Evolutionary conservation across 2,888 invertebrate species (phyloP), one percentile per base, ranked within the genome.

Genomic region (Protophormia terraenovae): DNA sequence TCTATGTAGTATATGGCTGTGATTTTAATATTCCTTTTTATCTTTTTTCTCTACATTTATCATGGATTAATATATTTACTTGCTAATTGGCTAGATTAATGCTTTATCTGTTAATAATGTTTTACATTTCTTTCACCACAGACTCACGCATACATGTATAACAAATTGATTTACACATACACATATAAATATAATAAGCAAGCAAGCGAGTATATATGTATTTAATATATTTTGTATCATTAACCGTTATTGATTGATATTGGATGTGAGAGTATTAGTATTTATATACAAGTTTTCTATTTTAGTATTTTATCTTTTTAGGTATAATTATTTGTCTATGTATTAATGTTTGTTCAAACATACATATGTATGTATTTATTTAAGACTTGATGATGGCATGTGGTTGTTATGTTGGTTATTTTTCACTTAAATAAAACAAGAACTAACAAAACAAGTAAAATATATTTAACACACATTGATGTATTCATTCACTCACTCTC

Each of bases 61-160:
- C 60, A 12, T 60, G 19, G 19, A 35, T 5, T 10, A 32, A 35
- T 53, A 53, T 50, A 50, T 66, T 55, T 27, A 32, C 47, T 50
- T 60, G 69, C 77, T 77, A 77, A 77, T 77, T 77, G 60, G 35
- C 14, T 32, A 35, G 77, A 77, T 77, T 77, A 69, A 67, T 47
- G 35, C 38, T 60, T 47, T 77, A 77, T 67, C 69, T 67, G 41
- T 76, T 53, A 41, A 29, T 58, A 29, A 58, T 32, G 19, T 29
- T 58, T 58, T 58, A 32, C 19, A 58, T 16, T 7, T 6, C n/a
- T n/a, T 55, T 16, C 19, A 19, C 58, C 16, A 58, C 19, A 16
- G 2, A 27, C n/a, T 4, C 16, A 24, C 4, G 0, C 27, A 14
- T 8, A n/a, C n/a, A n/a, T n/a, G n/a, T n/a, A n/a, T n/a, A n/a